These are phyloP conservation scores for Autographa gamma DNA, from an alignment of 2,888 invertebrate species.

Conservation along the genomic window DNA sequence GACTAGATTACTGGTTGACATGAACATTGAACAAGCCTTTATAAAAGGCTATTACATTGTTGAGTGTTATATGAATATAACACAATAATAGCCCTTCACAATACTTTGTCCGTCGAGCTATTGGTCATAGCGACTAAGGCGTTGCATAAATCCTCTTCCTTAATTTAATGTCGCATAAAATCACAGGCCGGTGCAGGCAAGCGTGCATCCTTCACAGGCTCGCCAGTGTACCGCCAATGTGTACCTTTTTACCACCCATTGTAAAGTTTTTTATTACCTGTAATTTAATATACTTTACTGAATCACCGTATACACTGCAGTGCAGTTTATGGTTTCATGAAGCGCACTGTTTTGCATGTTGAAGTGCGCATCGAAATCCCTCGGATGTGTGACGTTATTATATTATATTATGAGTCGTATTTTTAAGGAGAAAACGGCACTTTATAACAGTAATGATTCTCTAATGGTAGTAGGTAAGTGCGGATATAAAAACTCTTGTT, in stretches of 20 bases:
- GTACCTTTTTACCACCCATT: constrained; percentile 73
- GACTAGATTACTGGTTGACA: no score
- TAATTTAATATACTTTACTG: constrained; percentile 83
- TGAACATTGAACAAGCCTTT: background rate
- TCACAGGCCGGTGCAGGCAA: constrained; percentile 64
- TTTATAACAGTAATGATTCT: constrained; percentile 36
- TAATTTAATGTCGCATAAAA: constrained; percentile 78
- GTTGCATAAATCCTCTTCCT: constrained; percentile 69
- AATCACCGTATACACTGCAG: constrained; percentile 70
- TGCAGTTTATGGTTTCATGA: constrained; percentile 76
- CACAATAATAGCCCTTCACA: constrained; percentile 22
- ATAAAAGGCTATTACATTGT: constrained; percentile 6
- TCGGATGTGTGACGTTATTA: constrained; percentile 36
- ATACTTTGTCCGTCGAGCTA: constrained; percentile 25
- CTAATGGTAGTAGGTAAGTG: constrained; percentile 27
- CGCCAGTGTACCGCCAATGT: constrained; percentile 56
- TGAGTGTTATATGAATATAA: constrained; percentile 12
- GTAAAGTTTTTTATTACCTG: constrained; percentile 78
- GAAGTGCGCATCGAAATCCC: constrained; percentile 55
- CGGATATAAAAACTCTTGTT: constrained; percentile 54
- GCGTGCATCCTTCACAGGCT: constrained; percentile 66
- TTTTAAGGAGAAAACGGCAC: constrained; percentile 13
- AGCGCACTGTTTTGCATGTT: constrained; percentile 64
- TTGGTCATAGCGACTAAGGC: constrained; percentile 48
- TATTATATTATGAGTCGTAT: constrained; percentile 20